Percentiles rank a stretch among this genome's conserved stretches.
Conservation (phyloP, 2,888 invertebrate genomes). For the Oxyteleia sp. region DNA sequence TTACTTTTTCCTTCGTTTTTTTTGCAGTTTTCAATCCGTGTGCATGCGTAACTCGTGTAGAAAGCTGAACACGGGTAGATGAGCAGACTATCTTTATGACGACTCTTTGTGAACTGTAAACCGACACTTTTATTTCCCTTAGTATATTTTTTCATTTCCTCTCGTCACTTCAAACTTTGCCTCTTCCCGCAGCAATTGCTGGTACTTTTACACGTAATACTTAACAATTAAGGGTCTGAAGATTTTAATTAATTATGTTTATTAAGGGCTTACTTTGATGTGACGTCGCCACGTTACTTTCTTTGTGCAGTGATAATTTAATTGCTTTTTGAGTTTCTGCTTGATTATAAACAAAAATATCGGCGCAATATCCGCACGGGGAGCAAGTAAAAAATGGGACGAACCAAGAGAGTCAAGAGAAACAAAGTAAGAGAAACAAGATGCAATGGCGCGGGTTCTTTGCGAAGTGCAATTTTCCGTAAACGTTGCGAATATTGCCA, state of each 20-base stretch:
- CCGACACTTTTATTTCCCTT: constrained; percentile 61
- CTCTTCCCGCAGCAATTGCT: constrained; percentile 1
- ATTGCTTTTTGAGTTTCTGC: background rate
- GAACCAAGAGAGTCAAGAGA: constrained; percentile 8
- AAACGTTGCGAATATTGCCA: constrained; percentile 77
- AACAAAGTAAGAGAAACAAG: constrained; percentile 41
- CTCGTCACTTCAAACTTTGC: constrained; percentile 14
- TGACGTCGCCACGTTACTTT: background rate
- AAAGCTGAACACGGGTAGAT: constrained; percentile 57
- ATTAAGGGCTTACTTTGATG: background rate
- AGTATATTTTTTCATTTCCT: constrained; percentile 32
- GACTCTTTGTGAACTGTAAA: constrained; percentile 73
- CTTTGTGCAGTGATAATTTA: background rate
- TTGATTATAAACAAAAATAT: constrained; percentile 12
- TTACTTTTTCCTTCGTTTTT: constrained; percentile 77
- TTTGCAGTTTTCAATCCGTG: constrained; percentile 41
- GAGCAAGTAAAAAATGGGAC: constrained; percentile 6
- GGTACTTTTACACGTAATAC: constrained; percentile 25
- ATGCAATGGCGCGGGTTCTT: constrained; percentile 77
- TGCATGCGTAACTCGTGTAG: constrained; percentile 49
- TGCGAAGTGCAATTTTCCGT: constrained; percentile 84
- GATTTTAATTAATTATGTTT: constrained; percentile 6
- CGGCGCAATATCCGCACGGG: background rate
- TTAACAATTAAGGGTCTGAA: constrained; percentile 16
- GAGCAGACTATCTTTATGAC: constrained; percentile 72